These are phyloP conservation scores for Syrrhaptes paradoxus DNA, from an alignment of 2,113 vertebrate species.

Conservation along the genomic window DNA sequence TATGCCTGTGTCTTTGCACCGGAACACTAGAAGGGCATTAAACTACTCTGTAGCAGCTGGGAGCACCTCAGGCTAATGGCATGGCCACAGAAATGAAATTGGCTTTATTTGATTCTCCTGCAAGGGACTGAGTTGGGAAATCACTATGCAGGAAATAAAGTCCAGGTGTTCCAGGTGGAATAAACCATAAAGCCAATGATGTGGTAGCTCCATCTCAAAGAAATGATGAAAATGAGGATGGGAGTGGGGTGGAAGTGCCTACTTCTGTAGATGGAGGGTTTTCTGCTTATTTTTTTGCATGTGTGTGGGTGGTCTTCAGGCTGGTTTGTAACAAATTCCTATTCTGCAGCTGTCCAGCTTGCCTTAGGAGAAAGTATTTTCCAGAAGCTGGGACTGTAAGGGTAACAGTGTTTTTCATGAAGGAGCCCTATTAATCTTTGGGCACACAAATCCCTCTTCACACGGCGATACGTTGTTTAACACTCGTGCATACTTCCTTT, in stretches of 20 bases:
- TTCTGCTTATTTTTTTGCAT: neutral
- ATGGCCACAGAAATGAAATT: neutral
- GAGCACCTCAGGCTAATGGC: neutral
- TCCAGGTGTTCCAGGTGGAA: conserved; percentile 29
- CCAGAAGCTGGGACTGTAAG: neutral
- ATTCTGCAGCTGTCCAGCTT: neutral
- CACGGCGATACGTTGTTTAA: neutral
- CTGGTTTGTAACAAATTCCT: neutral
- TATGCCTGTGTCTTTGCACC: neutral
- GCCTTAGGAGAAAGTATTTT: neutral
- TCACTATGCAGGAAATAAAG: neutral
- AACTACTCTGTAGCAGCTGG: neutral
- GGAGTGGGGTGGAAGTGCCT: neutral
- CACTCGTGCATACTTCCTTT: neutral
- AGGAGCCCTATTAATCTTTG: neutral
- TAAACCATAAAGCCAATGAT: neutral
- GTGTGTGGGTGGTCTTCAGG: neutral
- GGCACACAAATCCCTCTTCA: neutral
- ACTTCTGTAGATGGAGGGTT: neutral
- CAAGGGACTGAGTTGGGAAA: conserved; percentile 18
- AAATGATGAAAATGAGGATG: neutral
- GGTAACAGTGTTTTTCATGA: neutral
- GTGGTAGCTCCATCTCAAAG: neutral
- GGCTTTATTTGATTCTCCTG: neutral
- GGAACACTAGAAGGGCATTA: neutral